A percentile compares a stretch with the other conserved stretches of the same genome.
These are phyloP conservation scores for Zophobas morio DNA, from an alignment of 1,140 invertebrate genomes.

Conservation along the genomic window DNA sequence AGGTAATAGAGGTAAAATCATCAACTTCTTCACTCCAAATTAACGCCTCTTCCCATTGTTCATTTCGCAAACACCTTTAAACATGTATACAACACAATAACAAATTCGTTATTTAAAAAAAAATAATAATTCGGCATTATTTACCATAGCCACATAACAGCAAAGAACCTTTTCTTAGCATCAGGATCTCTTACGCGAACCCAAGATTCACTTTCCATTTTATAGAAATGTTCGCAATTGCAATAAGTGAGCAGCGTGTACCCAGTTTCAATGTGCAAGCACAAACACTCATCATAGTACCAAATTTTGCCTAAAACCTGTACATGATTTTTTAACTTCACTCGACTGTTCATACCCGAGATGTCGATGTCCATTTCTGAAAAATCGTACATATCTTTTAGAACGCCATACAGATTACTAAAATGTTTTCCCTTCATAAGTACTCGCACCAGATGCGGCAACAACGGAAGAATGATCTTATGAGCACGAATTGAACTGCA, in stretches of 20 bases:
- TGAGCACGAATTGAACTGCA: conserved; percentile 64
- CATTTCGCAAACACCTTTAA: conserved; percentile 63
- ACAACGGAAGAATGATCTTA: conserved; percentile 62
- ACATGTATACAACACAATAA: conserved; percentile 34
- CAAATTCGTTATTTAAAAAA: background rate
- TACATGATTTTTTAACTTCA: too few species aligned
- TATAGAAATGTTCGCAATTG: conserved; percentile 65
- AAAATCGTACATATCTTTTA: conserved; percentile 68
- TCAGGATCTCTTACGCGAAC: conserved; percentile 63
- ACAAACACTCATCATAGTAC: conserved; percentile 69
- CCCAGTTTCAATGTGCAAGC: conserved; percentile 69
- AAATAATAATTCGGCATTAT: conserved; percentile 38
- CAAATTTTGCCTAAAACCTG: conserved; percentile 60
- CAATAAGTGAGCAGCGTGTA: conserved; percentile 62
- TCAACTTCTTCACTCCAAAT: conserved; percentile 67
- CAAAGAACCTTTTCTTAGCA: conserved; percentile 67
- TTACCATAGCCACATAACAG: conserved; percentile 70
- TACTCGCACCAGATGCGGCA: conserved; percentile 67
- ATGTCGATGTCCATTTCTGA: conserved; percentile 67
- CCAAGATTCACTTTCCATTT: conserved; percentile 66
- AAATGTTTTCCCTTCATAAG: conserved; percentile 65
- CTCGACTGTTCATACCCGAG: conserved; percentile 62
- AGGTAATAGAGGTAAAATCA: conserved; percentile 56
- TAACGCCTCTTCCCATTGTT: conserved; percentile 67
- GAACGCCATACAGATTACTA: conserved; percentile 64